A percentile compares a stretch with the other conserved stretches of the same genome.
Evolutionary conservation across 2,888 invertebrate species (phyloP).

Genomic region (Coelinius sp.): DNA sequence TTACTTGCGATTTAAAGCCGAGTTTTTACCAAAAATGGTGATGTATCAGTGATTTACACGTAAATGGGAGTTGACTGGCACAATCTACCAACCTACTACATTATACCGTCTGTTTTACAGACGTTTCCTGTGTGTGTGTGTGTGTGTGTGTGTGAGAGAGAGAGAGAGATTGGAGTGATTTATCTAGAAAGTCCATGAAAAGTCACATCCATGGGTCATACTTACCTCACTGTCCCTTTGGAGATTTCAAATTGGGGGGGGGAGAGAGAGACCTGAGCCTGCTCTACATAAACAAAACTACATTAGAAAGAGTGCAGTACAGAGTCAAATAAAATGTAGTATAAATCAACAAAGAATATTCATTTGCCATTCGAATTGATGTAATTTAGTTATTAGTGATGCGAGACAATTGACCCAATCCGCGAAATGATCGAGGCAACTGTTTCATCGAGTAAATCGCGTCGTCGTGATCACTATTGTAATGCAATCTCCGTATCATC

Average conservation of each 20-base stretch:
- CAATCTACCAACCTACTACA: not conserved
- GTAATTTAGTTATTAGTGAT: constrained; percentile 26
- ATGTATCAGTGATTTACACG: not conserved
- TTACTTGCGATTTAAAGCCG: not conserved
- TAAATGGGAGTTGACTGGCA: constrained; percentile 5
- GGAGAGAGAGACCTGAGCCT: not conserved
- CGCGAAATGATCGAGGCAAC: constrained; percentile 38
- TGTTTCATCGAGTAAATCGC: constrained; percentile 37
- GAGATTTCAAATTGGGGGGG: not conserved
- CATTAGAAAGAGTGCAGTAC: not conserved
- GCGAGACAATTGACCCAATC: constrained; percentile 43
- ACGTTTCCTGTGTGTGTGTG: not conserved
- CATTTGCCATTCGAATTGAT: not conserved
- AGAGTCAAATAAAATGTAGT: not conserved
- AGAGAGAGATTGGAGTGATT: not conserved
- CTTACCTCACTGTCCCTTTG: not conserved
- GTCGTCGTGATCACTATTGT: constrained; percentile 32
- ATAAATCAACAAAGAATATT: no score
- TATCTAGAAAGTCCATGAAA: constrained; percentile 1
- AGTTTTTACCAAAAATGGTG: constrained; percentile 7
- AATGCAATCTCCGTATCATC: constrained; percentile 30
- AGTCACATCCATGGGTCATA: not conserved
- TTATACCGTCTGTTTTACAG: no score
- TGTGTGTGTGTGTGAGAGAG: not conserved
- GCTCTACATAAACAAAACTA: not conserved